Evolutionary conservation across 1,140 invertebrate genomes (phyloP).

Genomic region (Choristoneura fumiferana): DNA sequence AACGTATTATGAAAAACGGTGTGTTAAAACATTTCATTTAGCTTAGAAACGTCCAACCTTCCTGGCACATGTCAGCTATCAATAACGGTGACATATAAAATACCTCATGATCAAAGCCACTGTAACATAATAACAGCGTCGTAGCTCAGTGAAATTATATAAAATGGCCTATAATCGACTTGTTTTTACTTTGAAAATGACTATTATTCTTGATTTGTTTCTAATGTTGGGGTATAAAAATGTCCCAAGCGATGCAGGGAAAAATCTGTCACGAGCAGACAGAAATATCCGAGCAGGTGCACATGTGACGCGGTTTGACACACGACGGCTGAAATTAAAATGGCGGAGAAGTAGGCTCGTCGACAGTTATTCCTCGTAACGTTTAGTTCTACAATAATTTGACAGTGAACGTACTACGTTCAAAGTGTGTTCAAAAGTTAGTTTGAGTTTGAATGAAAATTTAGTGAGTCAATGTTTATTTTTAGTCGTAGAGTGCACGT

Average conservation of each 20-base stretch:
- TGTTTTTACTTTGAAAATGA: slow-evolving; percentile 68
- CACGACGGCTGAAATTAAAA: slow-evolving; percentile 50
- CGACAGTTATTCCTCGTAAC: slow-evolving; percentile 49
- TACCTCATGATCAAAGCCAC: slow-evolving; percentile 63
- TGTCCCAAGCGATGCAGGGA: slow-evolving; percentile 44
- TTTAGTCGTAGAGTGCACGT: slow-evolving; percentile 15
- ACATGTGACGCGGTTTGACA: slow-evolving; percentile 43
- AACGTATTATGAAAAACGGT: slow-evolving; percentile 39
- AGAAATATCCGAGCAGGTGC: slow-evolving; percentile 45
- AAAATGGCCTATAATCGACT: slow-evolving; percentile 70
- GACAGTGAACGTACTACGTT: slow-evolving; percentile 39
- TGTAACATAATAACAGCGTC: slow-evolving; percentile 49
- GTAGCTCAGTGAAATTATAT: slow-evolving; percentile 69
- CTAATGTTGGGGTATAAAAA: slow-evolving; percentile 64
- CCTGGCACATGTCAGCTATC: slow-evolving; percentile 50
- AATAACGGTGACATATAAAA: slow-evolving; percentile 56
- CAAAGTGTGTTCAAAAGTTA: slow-evolving; percentile 30
- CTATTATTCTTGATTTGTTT: slow-evolving; percentile 68
- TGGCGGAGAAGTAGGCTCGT: slow-evolving; percentile 41
- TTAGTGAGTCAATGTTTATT: slow-evolving; percentile 31
- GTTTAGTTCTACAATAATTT: slow-evolving; percentile 42
- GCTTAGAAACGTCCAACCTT: slow-evolving; percentile 36
- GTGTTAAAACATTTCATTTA: slow-evolving; percentile 54
- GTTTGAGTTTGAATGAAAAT: slow-evolving; percentile 37
- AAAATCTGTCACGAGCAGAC: slow-evolving; percentile 47